Conservation (phyloP, 2,888 invertebrate genomes). For the Acrocyrtus sp. region DNA sequence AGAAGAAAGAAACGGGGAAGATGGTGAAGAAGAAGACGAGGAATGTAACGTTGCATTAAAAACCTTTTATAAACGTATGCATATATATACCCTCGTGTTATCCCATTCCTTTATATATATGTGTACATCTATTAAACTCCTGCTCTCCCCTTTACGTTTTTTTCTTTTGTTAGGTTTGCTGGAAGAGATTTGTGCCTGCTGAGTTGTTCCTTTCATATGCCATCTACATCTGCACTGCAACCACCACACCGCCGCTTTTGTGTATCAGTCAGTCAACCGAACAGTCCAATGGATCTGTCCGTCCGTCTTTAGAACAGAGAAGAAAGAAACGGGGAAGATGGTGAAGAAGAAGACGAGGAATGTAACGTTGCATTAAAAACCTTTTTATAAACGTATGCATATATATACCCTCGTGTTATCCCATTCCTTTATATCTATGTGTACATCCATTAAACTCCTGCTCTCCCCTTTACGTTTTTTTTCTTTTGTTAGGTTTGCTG, state of each 20-base stretch:
- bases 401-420: neutral
- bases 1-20: conserved; percentile 2
- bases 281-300: conserved; percentile 35
- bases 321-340: conserved; percentile 2
- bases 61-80: neutral
- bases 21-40: conserved; percentile 13
- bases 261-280: conserved; percentile 42
- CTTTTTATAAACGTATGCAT: neutral
- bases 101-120: neutral
- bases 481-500: conserved; percentile 22
- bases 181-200: too few species aligned
- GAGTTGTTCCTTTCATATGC: too few species aligned
- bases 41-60: conserved; percentile 39
- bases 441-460: neutral
- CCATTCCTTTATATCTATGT: neutral
- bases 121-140: neutral
- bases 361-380: conserved; percentile 35
- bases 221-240: too few species aligned
- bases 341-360: conserved; percentile 10
- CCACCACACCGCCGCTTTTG: conserved; percentile 33
- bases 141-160: conserved; percentile 5
- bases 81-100: neutral
- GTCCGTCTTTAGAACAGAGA: conserved; percentile 4
- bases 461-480: conserved; percentile 7
- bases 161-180: conserved; percentile 22